phyloP scores from a whole-genome alignment of 1,140 invertebrate genomes.

The Aphaenogaster rudis region DNA sequence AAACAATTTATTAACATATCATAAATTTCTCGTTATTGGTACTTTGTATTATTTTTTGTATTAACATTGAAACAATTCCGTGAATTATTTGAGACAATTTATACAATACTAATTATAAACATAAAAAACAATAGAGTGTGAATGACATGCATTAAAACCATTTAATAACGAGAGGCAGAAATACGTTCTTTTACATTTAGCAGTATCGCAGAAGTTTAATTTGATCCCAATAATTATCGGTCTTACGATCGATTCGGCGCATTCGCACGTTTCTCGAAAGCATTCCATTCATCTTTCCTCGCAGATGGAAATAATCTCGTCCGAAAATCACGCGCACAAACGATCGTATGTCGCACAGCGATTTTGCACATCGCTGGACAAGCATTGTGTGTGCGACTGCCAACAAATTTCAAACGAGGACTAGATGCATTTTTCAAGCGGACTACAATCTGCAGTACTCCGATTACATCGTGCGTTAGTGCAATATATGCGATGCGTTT shows the following conservation, averaged over 20 bases:
- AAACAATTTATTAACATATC: neutral
- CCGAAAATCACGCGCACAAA: conserved; percentile 18
- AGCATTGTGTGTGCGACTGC: conserved; percentile 32
- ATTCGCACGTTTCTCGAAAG: conserved; percentile 10
- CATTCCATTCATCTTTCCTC: neutral
- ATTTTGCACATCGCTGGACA: conserved; percentile 40
- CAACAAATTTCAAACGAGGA: conserved; percentile 31
- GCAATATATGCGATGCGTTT: conserved; percentile 34
- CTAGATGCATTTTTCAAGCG: conserved; percentile 42
- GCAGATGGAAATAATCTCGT: conserved; percentile 29
- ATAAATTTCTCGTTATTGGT: neutral
- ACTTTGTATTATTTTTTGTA: neutral
- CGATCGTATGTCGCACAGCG: conserved; percentile 24
- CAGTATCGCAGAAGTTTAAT: neutral
- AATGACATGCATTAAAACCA: neutral
- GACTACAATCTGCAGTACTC: neutral
- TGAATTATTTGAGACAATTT: conserved; percentile 13
- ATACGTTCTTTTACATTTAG: neutral
- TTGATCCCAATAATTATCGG: neutral
- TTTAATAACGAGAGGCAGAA: neutral
- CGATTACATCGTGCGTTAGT: conserved; percentile 43
- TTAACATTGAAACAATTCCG: neutral
- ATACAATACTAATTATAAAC: neutral
- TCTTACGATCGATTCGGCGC: neutral
- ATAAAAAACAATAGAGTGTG: neutral